phyloP scores from a whole-genome alignment of 1,140 invertebrate genomes.

The Muscidifurax raptorellus region DNA sequence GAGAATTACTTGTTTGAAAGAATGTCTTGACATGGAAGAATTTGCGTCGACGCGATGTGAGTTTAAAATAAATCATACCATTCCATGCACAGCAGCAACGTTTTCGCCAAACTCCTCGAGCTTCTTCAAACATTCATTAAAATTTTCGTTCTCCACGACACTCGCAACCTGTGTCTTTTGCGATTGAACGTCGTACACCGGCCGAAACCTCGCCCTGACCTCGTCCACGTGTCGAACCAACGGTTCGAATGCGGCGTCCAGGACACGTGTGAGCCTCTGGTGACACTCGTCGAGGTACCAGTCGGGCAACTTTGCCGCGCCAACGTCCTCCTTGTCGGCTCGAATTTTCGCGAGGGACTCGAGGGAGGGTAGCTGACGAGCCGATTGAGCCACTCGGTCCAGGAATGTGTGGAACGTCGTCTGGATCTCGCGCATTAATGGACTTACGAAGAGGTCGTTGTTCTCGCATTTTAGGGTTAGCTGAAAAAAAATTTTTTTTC shows the following conservation, averaged over 20 bases:
- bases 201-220: conserved; percentile 66
- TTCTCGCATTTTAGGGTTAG: conserved; percentile 72
- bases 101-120: conserved; percentile 19
- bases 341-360: conserved; percentile 69
- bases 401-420: conserved; percentile 67
- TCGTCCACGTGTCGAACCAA: conserved; percentile 66
- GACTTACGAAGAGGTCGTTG: conserved; percentile 66
- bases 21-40: too few relatives aligned
- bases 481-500: conserved; percentile 46
- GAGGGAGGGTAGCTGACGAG: conserved; percentile 70
- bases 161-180: conserved; percentile 36
- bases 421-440: conserved; percentile 67
- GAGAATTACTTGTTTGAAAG: too few relatives aligned
- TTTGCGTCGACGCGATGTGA: too few relatives aligned
- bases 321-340: conserved; percentile 44
- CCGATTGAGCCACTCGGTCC: conserved; percentile 69
- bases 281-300: conserved; percentile 64
- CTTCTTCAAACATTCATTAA: conserved; percentile 8
- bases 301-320: conserved; percentile 54
- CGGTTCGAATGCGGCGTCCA: conserved; percentile 66
- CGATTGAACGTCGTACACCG: conserved; percentile 67
- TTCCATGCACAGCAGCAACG: neutral
- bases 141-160: neutral
- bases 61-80: too few relatives aligned
- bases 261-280: conserved; percentile 61